These are phyloP conservation scores for Euzophera pinguis DNA, from an alignment of 2,888 invertebrate genomes.

Conservation along the genomic window DNA sequence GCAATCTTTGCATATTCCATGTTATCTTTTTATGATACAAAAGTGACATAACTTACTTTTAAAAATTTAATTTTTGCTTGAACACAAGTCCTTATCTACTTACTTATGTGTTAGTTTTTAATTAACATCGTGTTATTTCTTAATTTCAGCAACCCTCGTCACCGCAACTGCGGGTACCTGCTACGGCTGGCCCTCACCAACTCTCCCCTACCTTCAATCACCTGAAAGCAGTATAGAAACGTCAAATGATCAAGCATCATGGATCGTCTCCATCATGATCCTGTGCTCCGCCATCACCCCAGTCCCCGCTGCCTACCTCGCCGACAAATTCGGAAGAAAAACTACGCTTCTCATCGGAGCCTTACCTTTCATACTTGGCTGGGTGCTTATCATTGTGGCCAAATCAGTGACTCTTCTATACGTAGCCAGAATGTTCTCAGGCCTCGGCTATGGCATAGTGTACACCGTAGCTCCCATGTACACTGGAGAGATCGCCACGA, in stretches of 20 bases:
- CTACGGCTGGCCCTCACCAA: conserved; percentile 82
- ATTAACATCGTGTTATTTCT: conserved; percentile 17
- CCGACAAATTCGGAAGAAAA: conserved; percentile 84
- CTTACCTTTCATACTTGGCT: conserved; percentile 81
- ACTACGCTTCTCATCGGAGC: conserved; percentile 81
- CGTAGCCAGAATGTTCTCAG: conserved; percentile 81
- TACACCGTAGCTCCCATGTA: conserved; percentile 83
- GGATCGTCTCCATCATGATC: conserved; percentile 83
- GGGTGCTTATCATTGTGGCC: conserved; percentile 82
- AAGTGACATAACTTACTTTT: too few relatives aligned
- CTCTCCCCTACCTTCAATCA: conserved; percentile 71
- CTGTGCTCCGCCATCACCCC: conserved; percentile 83
- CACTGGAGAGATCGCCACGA: conserved; percentile 82
- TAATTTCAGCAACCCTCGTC: conserved; percentile 73
- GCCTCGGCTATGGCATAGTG: conserved; percentile 81
- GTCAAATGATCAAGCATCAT: conserved; percentile 74
- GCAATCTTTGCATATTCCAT: too few relatives aligned
- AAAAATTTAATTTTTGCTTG: too few relatives aligned
- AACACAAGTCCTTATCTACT: too few relatives aligned
- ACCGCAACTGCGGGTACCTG: conserved; percentile 77
- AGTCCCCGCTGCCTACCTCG: conserved; percentile 80
- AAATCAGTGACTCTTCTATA: conserved; percentile 78
- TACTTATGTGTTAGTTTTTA: too few relatives aligned
- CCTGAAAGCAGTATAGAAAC: conserved; percentile 71
- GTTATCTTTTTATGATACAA: too few relatives aligned